These are phyloP conservation scores for Trematomus loennbergii DNA, from an alignment of 2,113 vertebrate genomes.

Conservation along the genomic window DNA sequence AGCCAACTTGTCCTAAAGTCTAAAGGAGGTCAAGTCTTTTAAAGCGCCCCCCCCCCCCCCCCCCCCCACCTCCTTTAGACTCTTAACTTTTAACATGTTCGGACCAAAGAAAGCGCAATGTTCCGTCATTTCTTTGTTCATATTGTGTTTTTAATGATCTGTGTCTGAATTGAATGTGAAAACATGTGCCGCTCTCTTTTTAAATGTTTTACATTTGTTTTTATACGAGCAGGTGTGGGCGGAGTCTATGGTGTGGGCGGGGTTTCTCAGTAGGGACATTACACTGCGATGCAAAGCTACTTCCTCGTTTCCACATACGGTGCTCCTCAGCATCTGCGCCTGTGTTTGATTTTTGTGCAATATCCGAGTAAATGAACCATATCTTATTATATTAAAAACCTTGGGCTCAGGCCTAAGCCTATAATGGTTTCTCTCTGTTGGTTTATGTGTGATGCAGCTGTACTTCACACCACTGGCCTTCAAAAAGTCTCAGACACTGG, in stretches of 20 bases:
- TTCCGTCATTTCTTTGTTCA: conserved; percentile 43
- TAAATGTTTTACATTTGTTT: conserved; percentile 50
- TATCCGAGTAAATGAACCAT: conserved; percentile 73
- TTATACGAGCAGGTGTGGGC: conserved; percentile 58
- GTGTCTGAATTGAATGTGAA: conserved; percentile 76
- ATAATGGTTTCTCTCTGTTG: conserved; percentile 64
- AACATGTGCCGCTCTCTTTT: conserved; percentile 56
- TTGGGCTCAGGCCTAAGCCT: conserved; percentile 53
- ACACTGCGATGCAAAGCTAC: conserved; percentile 65
- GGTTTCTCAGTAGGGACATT: conserved; percentile 51
- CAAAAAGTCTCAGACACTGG: conserved; percentile 80
- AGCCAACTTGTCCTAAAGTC: conserved; percentile 25
- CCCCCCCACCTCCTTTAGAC: not conserved
- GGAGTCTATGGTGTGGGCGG: conserved; percentile 33
- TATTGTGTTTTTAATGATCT: conserved; percentile 62
- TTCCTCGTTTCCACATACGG: conserved; percentile 49
- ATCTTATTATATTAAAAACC: conserved; percentile 53
- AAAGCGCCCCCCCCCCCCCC: conserved; percentile 17
- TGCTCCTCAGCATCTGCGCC: conserved; percentile 67
- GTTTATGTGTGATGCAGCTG: conserved; percentile 67
- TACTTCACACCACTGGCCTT: conserved; percentile 74
- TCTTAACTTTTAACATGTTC: conserved; percentile 60
- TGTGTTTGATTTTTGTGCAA: conserved; percentile 80
- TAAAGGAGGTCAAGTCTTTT: conserved; percentile 16
- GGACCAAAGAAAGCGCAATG: conserved; percentile 67